Evolutionary conservation across 2,113 vertebrate species (phyloP).

Genomic region (Rhinopomastus cyanomelas): DNA sequence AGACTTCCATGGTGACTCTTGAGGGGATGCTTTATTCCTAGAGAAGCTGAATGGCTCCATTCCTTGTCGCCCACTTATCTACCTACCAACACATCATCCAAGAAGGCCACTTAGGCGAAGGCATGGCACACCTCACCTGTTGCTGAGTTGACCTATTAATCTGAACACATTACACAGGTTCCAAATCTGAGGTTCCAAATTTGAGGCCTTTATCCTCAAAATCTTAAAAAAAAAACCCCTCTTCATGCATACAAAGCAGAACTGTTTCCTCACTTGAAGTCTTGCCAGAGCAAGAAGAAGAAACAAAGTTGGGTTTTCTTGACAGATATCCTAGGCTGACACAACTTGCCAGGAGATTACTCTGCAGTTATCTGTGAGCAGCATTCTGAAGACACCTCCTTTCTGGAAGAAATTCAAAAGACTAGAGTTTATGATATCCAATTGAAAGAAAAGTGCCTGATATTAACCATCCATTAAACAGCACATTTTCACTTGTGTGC

Average conservation of each 20-base stretch:
- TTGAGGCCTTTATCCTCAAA: not conserved
- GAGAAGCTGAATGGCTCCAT: not conserved
- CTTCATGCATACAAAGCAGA: not conserved
- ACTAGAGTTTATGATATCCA: not conserved
- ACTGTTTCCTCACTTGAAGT: not conserved
- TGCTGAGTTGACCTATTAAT: not conserved
- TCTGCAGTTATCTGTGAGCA: not conserved
- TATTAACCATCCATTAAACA: not conserved
- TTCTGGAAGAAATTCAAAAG: not conserved
- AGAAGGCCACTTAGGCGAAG: not conserved
- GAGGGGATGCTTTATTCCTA: not conserved
- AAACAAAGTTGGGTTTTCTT: not conserved
- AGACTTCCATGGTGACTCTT: not conserved
- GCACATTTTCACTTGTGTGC: not conserved
- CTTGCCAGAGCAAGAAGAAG: not conserved
- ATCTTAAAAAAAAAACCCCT: not conserved
- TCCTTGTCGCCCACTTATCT: no score
- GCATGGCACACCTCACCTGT: not conserved
- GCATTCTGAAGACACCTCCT: not conserved
- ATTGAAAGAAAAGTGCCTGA: not conserved
- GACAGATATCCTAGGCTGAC: not conserved
- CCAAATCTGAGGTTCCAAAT: not conserved
- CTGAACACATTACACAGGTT: not conserved
- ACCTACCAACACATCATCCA: accelerated
- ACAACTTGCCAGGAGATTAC: not conserved